Evolutionary conservation across 2,113 vertebrate species (phyloP), one percentile per base, ranked within the genome.

Genomic region (Panthera uncia): DNA sequence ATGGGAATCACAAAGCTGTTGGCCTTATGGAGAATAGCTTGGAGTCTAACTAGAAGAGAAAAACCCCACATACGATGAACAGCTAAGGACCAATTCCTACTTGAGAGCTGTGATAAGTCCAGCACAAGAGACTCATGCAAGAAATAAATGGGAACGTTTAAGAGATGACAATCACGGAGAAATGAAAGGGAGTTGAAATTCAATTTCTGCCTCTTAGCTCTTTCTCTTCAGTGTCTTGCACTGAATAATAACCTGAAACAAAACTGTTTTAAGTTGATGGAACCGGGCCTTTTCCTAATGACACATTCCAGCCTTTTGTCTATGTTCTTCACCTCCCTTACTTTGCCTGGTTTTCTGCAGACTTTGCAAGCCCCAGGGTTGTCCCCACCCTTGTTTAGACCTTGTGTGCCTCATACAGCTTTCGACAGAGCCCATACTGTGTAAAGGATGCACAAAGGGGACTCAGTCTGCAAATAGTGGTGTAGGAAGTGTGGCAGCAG

Each of bases 211-310:
- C 76, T 89, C 66, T 78, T 21, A 29, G 45, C 3, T 15, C 69
- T 84, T 97, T 84, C 74, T 94, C 80, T 71, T 88, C 29, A 12
- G 27, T 65, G 80, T 94, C 66, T 8, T 3, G 76, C 95, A 97
- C 27, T 89, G 38, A 74, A 71, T 23, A 74, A 96, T 71, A 92
- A 94, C 68, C 95, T 71, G 74, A 88, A 94, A 92, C 92, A 66
- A 87, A 87, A 69, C 68, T 66, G 29, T 45, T 66, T 38, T 5
- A 83, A 66, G 80, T 65, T 69, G 48, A 63, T 14, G 16, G 73
- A 89, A 69, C 7, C 33, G 69, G 31, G 23, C 82, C 3, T 83
- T 91, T 82, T 95, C 69, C 79, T 50, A 74, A 76, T 29, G 74
- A 83, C 83, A n/a, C 81, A 12, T 38, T 87, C 79, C 71, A 94